Base-by-base conservation (phyloP, 2,888 invertebrate genomes). In the Drosophila affinis region DNA sequence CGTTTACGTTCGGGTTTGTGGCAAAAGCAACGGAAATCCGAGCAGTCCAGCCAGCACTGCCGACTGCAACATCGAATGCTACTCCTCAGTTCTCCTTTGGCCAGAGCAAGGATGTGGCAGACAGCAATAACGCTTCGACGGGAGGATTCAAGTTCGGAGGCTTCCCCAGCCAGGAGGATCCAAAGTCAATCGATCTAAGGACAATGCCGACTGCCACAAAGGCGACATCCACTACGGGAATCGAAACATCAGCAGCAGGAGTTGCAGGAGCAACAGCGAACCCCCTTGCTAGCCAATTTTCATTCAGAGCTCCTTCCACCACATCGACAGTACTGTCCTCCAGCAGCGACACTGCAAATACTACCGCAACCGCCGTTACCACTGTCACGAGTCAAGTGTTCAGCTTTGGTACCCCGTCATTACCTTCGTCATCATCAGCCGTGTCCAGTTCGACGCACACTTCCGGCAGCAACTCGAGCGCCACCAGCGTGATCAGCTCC, bases 1-100 rank as follows among this genome's bases (percentile, higher is more conserved):
- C 75, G 68, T 92, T 91, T 69, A 90, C 77, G 21, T 92, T 92
- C 77, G 92, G 92, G 6, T 92, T 92, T 67, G 81, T 77, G 0
- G 9, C 29, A n/a, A 39, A 39, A 6, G 53, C 52, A 10, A 68
- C 57, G 14, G 67, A 67, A 9, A 51, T n/a, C 46, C 17, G n/a
- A 3, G 17, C 51, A 46, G 24, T 39, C 9, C 32, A 47, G 49
- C 27, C 56, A 55, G 32, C 39, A 21, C 10, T n/a, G 21, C 64
- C 46, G 2, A 5, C 46, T 3, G 21, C 51, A 14, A 39, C 39
- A n/a, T 39, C 39, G 7, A 39, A 39, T 14, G 27, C 64, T 7
- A 5, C 27, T 3, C 4, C 27, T 9, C 21, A 17, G n/a, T 68
- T 68, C 9, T 47, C 17, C 21, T 68, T 68, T 32, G 80, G 51